These are phyloP conservation scores for Brachyhypopomus occidentalis DNA, from an alignment of 2,113 vertebrate genomes.

Conservation along the genomic window DNA sequence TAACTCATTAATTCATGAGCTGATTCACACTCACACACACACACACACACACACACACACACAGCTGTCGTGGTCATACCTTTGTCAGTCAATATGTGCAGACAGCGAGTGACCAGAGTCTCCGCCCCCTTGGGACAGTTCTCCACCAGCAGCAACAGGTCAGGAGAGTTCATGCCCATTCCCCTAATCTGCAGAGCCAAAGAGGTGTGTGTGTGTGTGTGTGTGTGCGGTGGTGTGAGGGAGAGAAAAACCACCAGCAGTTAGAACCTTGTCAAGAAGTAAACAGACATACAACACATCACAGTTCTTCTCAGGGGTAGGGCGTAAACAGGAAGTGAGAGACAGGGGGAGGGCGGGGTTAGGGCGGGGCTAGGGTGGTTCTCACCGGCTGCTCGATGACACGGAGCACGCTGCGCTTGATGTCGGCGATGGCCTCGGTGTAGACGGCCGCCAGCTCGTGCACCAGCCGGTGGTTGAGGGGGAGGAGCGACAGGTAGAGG, in stretches of 20 bases:
- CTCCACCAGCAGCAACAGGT: conserved; percentile 90
- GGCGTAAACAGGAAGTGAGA: neutral
- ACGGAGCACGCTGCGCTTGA: conserved; percentile 89
- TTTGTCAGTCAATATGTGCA: conserved; percentile 95
- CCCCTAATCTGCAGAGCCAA: conserved; percentile 81
- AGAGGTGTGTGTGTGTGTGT: no score
- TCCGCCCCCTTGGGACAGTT: conserved; percentile 95
- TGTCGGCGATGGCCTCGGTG: conserved; percentile 94
- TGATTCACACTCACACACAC: no score
- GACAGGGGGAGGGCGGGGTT: neutral
- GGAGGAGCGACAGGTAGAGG: conserved; percentile 90
- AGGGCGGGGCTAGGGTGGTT: neutral
- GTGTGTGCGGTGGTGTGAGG: no score
- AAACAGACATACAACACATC: no score
- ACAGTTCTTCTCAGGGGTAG: no score
- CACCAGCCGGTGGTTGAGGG: conserved; percentile 92
- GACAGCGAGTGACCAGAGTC: conserved; percentile 90
- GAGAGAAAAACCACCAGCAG: neutral
- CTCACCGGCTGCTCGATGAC: conserved; percentile 93
- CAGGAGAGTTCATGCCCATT: conserved; percentile 96
- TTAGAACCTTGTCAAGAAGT: neutral
- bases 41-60: no score
- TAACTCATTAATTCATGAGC: no score
- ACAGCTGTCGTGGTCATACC: conserved; percentile 67
- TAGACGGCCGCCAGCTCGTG: conserved; percentile 92